A percentile compares a stretch with the other conserved stretches of the same genome.
phyloP scores from a whole-genome alignment of 2,113 vertebrate genomes.

The Thymallus thymallus region DNA sequence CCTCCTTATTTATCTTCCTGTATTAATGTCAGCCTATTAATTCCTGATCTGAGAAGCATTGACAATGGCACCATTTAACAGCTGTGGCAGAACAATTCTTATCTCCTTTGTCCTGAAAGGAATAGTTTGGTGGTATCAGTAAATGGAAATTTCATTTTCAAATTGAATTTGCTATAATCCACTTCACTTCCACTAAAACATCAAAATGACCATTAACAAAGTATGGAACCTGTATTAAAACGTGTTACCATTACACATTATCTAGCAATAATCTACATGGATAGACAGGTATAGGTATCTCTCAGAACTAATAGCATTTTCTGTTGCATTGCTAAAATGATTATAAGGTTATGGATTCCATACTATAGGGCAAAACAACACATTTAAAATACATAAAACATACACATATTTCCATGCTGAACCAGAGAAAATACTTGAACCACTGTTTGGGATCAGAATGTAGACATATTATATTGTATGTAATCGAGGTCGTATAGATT shows the following conservation, averaged over 20 bases:
- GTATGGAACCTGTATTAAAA: constrained; percentile 83
- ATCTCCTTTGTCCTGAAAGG: constrained; percentile 89
- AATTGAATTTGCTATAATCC: constrained; percentile 92
- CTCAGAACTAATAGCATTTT: constrained; percentile 69
- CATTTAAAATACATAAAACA: constrained; percentile 4
- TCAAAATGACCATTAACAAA: constrained; percentile 86
- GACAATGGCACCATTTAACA: constrained; percentile 85
- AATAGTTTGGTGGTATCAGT: constrained; percentile 94
- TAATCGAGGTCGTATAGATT: not conserved
- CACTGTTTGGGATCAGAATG: not conserved
- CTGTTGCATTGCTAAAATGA: constrained; percentile 59
- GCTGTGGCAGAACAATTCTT: constrained; percentile 86
- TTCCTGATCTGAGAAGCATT: constrained; percentile 74
- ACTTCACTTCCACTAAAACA: constrained; percentile 90
- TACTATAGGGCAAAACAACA: constrained; percentile 39
- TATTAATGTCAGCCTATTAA: constrained; percentile 98
- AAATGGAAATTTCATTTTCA: constrained; percentile 92
- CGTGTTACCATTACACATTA: constrained; percentile 77
- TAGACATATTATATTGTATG: not conserved
- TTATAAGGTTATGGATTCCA: constrained; percentile 56
- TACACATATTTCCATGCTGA: constrained; percentile 10
- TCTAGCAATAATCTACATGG: constrained; percentile 77
- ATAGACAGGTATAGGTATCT: constrained; percentile 75
- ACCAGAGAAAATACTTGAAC: not conserved
- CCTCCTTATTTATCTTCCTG: constrained; percentile 92